Evolutionary conservation across 2,797 vertebrate genomes (phyloP), one percentile per base, ranked within the genome.

Genomic region (Gastrophryne carolinensis): DNA sequence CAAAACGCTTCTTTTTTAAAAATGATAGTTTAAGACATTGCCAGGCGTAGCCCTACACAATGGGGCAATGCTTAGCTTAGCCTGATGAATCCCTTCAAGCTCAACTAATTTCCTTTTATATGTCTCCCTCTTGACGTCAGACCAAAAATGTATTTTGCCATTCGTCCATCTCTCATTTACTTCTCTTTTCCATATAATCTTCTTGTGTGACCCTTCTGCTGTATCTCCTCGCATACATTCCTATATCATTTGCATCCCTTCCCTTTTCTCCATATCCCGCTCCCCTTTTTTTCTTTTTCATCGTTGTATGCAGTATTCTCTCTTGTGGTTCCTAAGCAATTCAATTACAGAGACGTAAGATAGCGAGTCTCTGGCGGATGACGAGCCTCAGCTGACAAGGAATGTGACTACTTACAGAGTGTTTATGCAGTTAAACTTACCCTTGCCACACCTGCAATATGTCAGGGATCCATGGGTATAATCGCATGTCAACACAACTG

Each of bases 371-470:
- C 89, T 88, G 37, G 93, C 92, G 92, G 92, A 94, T 93, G 92
- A 93, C 92, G 92, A 93, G 92, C 93, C 92, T 89, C 84, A 89
- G 89, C 93, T 95, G 93, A 95, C 94, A 94, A 95, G 92, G 94
- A 95, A 96, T 95, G 94, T 96, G 95, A 98, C 95, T 95, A 93
- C 92, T 96, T 96, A 97, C 94, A 94, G 93, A 94, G 93, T 97
- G 95, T 97, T 97, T 96, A 96, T 96, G 95, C 95, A 96, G 95
- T 96, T 96, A 95, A 96, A 96, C 94, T 95, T 94, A 95, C 92
- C 87, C 91, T 95, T 93, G 94, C 94, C 96, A 94, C 93, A 93
- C 91, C 93, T 94, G 91, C 85, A 41, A 86, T 93, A 91, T 95
- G 93, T 39, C 61, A 65, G 61, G 61, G 60, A 30, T 47, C 17